Evolutionary conservation across 2,888 invertebrate species (phyloP).

Genomic region (Drosophila siamana): DNA sequence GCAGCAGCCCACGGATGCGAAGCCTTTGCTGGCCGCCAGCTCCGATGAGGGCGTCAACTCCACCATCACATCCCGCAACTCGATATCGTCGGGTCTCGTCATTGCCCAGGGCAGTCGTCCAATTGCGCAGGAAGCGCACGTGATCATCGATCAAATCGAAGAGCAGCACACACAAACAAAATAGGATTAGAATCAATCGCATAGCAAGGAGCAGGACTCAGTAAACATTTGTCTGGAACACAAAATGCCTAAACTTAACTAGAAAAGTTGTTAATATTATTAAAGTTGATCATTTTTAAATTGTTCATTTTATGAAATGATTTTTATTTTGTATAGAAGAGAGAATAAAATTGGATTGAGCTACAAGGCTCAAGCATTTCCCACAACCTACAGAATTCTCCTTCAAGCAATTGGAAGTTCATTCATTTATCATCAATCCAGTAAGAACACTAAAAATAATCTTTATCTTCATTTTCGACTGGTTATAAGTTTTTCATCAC

Average conservation of each 20-base stretch:
- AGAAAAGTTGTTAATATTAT: slow-evolving; percentile 10
- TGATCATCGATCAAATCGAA: slow-evolving; percentile 17
- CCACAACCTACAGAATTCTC: too few species aligned
- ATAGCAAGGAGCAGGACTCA: slow-evolving; percentile 47
- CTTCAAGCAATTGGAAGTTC: too few species aligned
- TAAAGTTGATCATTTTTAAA: not conserved
- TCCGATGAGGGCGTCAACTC: slow-evolving; percentile 83
- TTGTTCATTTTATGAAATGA: not conserved
- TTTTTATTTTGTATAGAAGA: not conserved
- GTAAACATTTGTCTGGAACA: slow-evolving; percentile 12
- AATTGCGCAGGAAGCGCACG: slow-evolving; percentile 8
- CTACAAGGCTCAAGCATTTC: too few species aligned
- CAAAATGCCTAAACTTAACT: slow-evolving; percentile 5
- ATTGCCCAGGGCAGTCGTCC: not conserved
- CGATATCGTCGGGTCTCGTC: slow-evolving; percentile 38
- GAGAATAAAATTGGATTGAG: too few species aligned
- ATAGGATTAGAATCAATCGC: not conserved
- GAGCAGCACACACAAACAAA: slow-evolving; percentile 14
- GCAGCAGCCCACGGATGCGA: slow-evolving; percentile 68
- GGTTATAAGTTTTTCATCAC: too few species aligned
- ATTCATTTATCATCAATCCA: too few species aligned
- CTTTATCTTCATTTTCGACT: too few species aligned
- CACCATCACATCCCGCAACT: slow-evolving; percentile 84
- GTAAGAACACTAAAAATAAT: too few species aligned
- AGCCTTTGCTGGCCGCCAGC: slow-evolving; percentile 63